These are phyloP conservation scores for Xylocopa sonorina DNA, from an alignment of 1,140 invertebrate genomes.

Conservation along the genomic window DNA sequence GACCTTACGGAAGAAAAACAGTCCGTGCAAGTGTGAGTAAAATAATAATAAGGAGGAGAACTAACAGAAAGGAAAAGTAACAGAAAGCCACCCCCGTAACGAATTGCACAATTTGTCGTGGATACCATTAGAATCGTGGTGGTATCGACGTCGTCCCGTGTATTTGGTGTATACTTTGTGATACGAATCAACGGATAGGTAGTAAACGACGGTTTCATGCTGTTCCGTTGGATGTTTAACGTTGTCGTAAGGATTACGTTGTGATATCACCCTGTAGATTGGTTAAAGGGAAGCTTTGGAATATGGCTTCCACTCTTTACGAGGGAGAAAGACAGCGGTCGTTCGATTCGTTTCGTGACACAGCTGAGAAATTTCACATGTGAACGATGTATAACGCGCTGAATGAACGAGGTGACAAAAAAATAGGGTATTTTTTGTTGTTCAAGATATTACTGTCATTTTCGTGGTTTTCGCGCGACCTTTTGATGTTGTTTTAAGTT, in stretches of 20 bases:
- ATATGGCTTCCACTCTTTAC: slow-evolving; percentile 59
- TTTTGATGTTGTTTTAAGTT: neutral
- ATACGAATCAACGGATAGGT: slow-evolving; percentile 7
- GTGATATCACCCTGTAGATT: slow-evolving; percentile 53
- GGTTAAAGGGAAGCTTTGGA: slow-evolving; percentile 41
- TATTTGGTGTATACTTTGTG: slow-evolving; percentile 22
- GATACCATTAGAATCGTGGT: slow-evolving; percentile 8
- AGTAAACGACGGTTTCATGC: neutral
- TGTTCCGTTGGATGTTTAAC: neutral
- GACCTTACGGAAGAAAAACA: slow-evolving; percentile 93
- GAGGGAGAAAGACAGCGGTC: slow-evolving; percentile 20
- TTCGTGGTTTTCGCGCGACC: slow-evolving; percentile 17
- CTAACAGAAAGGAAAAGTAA: neutral
- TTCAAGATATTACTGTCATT: neutral
- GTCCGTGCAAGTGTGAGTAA: slow-evolving; percentile 94
- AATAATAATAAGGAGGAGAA: neutral
- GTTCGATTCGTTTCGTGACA: slow-evolving; percentile 9
- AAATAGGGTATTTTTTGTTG: neutral
- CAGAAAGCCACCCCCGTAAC: slow-evolving; percentile 19
- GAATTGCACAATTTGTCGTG: neutral
- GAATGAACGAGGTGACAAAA: no score
- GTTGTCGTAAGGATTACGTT: slow-evolving; percentile 15
- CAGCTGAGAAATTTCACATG: neutral
- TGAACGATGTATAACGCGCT: neutral
- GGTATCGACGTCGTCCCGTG: slow-evolving; percentile 22